Base-by-base conservation (phyloP, 1,140 invertebrate genomes). In the Nautilus pompilius region DNA sequence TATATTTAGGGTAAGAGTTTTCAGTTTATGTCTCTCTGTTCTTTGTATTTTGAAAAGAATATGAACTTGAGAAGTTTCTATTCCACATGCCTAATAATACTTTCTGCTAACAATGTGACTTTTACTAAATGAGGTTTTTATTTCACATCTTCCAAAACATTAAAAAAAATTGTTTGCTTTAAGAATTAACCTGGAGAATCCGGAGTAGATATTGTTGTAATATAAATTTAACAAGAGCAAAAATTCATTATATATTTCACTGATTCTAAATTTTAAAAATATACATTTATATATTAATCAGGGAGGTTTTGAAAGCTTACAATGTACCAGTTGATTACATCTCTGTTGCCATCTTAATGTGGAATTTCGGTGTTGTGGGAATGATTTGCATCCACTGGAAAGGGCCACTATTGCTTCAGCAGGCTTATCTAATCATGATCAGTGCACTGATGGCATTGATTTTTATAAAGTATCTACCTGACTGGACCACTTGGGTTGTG, bases 371-470 rank as follows among this genome's bases (percentile, higher is more conserved):
- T 59, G 90, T 95, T 8, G 89, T 96, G 65, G 97, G 97, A 29
- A 98, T 99, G 93, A 90, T 99, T 66, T 92, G 92, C 68, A 99
- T 99, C 64, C 96, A 99, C 82, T 99, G 96, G 95, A 93, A 96
- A 70, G 96, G 95, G 2, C 97, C 97, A 0, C 84, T 99, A 46
- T 82, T 90, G 17, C 82, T 99, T 26, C 96, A 99, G 78, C 97
- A 99, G 74, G 93, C 91, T 5, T 99, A 99, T 85, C 87, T 99
- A 1, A 98, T 99, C 72, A 92, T 98, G 73, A 91, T 99, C 60
- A 95, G 95, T 20, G 95, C 96, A 1, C 84, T 99, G 1, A 97
- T 99, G 95, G 96, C 98, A 3, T 86, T 99, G 10, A 92, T 99
- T n/a, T 99, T 99, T 77, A 99, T 99, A 60, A 99, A 99, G 85